Evolutionary conservation across 2,797 vertebrate species (phyloP), one percentile per base, ranked within the genome.

Genomic region (Molossus alvarezi): DNA sequence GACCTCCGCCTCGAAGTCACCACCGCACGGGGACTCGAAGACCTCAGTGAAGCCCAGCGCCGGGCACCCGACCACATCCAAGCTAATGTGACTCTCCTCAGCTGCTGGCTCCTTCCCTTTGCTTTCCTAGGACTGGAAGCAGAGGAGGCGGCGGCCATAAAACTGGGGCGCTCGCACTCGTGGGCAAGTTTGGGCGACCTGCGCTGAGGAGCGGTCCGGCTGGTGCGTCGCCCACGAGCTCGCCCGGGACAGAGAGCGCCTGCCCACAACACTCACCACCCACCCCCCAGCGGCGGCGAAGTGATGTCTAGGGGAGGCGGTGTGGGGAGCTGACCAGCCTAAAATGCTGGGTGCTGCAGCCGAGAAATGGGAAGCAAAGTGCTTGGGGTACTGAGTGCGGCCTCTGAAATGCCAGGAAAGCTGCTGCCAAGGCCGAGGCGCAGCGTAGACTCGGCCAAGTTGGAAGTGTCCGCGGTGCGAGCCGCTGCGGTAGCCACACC

Each of bases 1-100:
- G 95, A 95, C 95, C 97, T 96, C 92, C 92, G 6, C 7, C 9
- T 76, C 11, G 60, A 85, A 95, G 95, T 88, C 93, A 7, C 41
- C 76, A n/a, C 93, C 62, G 6, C 87, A 2, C 9, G 7, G 83
- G 17, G 29, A 73, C 9, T 65, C 73, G 15, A n/a, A n/a, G 77
- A 96, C 77, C 81, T 88, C 64, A 0, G 65, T 1, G 53, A 93
- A 20, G 37, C 29, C 23, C 1, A 37, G 86, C 1, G 33, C 64
- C 37, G 1, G n/a, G 90, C 80, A 21, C 37, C 67, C 53, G 27
- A 14, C 9, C 2, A 6, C 13, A 15, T 33, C 18, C 94, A 60
- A 82, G 27, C 27, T 2, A 45, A 17, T 29, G 79, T 27, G 92
- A 57, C 69, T 79, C 25, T 23, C 51, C 37, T 33, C 11, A 0